These are phyloP conservation scores for Andrena fulva DNA, from an alignment of 2,888 invertebrate genomes.

Conservation along the genomic window DNA sequence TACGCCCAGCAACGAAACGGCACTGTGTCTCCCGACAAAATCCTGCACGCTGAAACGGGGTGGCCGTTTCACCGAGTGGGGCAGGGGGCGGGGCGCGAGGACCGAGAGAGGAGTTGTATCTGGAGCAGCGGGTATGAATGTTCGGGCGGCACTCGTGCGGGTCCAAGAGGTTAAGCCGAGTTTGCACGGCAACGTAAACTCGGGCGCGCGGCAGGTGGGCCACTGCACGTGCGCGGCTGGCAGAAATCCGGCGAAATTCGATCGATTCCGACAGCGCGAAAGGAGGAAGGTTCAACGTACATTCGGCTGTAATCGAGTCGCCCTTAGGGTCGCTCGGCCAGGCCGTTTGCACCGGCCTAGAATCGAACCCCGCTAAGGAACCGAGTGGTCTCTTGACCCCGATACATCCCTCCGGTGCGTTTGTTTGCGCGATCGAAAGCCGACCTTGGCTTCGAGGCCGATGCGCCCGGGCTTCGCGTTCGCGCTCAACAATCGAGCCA, in stretches of 20 bases:
- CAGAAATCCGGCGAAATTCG: constrained; percentile 73
- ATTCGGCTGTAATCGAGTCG: constrained; percentile 58
- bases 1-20: constrained; percentile 11
- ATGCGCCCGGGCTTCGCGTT: constrained; percentile 39
- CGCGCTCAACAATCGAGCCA: neutral
- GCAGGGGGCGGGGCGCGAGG: too few relatives aligned
- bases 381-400: constrained; percentile 73
- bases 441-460: constrained; percentile 69
- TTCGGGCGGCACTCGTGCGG: constrained; percentile 48
- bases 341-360: constrained; percentile 44
- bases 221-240: constrained; percentile 70
- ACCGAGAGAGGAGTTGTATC: constrained; percentile 28
- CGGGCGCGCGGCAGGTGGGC: constrained; percentile 62
- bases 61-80: neutral
- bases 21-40: neutral
- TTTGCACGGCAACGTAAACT: constrained; percentile 67
- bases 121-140: constrained; percentile 63
- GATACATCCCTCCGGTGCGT: constrained; percentile 51
- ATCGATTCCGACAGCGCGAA: constrained; percentile 64
- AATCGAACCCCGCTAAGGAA: constrained; percentile 57
- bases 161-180: constrained; percentile 64
- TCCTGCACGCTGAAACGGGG: constrained; percentile 7
- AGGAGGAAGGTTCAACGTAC: constrained; percentile 67
- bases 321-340: neutral
- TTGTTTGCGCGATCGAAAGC: constrained; percentile 67